These are phyloP conservation scores for Neodiprion virginianus DNA, from an alignment of 1,140 invertebrate species.

Conservation along the genomic window DNA sequence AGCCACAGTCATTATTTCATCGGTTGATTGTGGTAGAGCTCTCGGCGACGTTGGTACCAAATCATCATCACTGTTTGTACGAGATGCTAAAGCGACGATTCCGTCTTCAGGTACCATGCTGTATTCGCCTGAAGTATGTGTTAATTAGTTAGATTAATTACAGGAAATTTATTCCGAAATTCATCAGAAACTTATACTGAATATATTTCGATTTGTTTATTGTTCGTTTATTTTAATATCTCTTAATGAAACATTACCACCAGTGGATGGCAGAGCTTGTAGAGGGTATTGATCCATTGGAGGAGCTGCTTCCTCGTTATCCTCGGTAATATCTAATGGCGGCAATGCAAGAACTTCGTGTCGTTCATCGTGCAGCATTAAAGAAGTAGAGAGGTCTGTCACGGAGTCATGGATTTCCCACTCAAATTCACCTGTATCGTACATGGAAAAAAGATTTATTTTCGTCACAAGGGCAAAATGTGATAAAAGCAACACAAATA, in stretches of 20 bases:
- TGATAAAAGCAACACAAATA: background rate
- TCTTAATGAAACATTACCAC: slow-evolving; percentile 30
- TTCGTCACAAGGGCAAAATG: background rate
- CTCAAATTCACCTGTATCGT: slow-evolving; percentile 48
- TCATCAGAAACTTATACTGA: too few relatives aligned
- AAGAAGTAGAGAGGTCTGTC: slow-evolving; percentile 43
- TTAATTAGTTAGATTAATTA: background rate
- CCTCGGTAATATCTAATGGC: slow-evolving; percentile 34
- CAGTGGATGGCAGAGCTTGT: slow-evolving; percentile 42
- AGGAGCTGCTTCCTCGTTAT: slow-evolving; percentile 24
- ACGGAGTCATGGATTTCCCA: slow-evolving; percentile 56
- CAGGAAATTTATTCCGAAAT: too few relatives aligned
- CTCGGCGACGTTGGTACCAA: slow-evolving; percentile 41
- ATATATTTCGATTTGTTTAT: too few relatives aligned
- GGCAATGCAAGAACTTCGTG: slow-evolving; percentile 47
- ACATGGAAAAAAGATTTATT: slow-evolving; percentile 12
- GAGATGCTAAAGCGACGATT: slow-evolving; percentile 47
- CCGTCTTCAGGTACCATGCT: slow-evolving; percentile 51
- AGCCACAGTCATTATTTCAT: slow-evolving; percentile 46
- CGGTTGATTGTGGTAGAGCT: slow-evolving; percentile 44
- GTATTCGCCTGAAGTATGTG: slow-evolving; percentile 41
- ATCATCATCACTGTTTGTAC: slow-evolving; percentile 46
- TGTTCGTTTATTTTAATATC: background rate
- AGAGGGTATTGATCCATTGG: slow-evolving; percentile 29
- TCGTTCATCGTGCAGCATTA: slow-evolving; percentile 52